Evolutionary conservation across 2,888 invertebrate genomes (phyloP), one percentile per base, ranked within the genome.

Genomic region (Cosmorhoe ocellata): DNA sequence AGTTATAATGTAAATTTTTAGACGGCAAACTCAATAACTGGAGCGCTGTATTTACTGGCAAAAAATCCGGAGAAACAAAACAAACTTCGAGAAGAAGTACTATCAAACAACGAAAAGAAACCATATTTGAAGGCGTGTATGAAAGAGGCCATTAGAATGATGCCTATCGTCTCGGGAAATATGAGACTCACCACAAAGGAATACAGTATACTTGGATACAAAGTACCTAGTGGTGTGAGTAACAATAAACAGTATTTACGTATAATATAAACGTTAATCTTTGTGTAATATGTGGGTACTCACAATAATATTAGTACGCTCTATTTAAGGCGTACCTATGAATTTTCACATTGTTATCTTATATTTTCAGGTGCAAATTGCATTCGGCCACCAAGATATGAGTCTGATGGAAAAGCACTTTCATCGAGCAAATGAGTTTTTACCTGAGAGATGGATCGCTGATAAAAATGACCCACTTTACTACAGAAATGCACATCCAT

Each of bases 361-460:
- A n/a, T n/a, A n/a, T 31, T 70, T 71, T 36, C 63, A 84, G 80
- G 62, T 66, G 24, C 57, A 64, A 4, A 30, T 81, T 0, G 53
- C 64, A 1, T 71, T 81, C 26, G 56, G 58, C 52, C 94, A 95
- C 59, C 92, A 93, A 67, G 91, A 92, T 10, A 91, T 94, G 63
- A 92, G 93, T 40, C 83, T 91, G 61, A 91, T 91, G 67, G 93
- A 94, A 9, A 80, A 92, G 44, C 92, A 95, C 60, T 95, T 93
- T 66, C 87, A 92, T 0, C 81, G 90, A n/a, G 85, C 94, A 4
- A 67, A 84, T 0, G 88, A 93, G 47, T 97, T 92, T 68, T 73
- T 93, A 33, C 96, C 97, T 0, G 96, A 96, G 71, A 84, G 97
- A 34, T 97, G 96, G 96, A 59, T 91, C 1, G 63, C 64, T 9